Evolutionary conservation across 2,888 invertebrate species (phyloP), one percentile per base, ranked within the genome.

Genomic region (Hirtodrosophila duncani): DNA sequence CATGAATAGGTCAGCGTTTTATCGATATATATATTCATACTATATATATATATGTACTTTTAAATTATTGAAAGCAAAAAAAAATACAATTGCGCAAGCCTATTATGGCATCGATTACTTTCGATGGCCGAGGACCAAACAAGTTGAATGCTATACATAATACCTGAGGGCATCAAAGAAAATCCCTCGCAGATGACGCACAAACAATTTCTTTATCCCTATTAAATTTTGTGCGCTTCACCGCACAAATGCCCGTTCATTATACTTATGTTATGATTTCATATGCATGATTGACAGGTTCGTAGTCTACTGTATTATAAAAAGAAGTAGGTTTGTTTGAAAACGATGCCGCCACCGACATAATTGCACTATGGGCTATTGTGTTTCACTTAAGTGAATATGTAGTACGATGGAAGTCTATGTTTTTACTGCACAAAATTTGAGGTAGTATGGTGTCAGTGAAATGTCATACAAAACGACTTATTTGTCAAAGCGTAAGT

Each of bases 281-380:
- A 36, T 38, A 57, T 57, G 17, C 42, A 77, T 72, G 81, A 72
- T 80, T 72, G 72, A 68, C 72, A 68, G 78, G 62, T 57, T 59
- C 55, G 24, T 8, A 31, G 60, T 60, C 60, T 10, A 39, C 23
- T 36, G 31, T 39, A 10, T 16, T 8, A 30, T 27, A 23, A n/a
- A n/a, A n/a, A n/a, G n/a, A n/a, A n/a, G n/a, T n/a, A n/a, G n/a
- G 29, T 37, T 30, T 31, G 14, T 10, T 29, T 30, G 52, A 18
- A 26, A 13, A 21, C 53, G 50, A 55, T 51, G 53, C 39, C 50
- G 33, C 50, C n/a, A n/a, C n/a, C n/a, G n/a, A n/a, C n/a, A n/a
- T n/a, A 59, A 60, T 50, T 56, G 38, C 26, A 30, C 30, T n/a
- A n/a, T n/a, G n/a, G n/a, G n/a, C n/a, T n/a, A n/a, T n/a, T n/a